phyloP scores from a whole-genome alignment of 2,888 invertebrate species.

The Arenicola marina region DNA sequence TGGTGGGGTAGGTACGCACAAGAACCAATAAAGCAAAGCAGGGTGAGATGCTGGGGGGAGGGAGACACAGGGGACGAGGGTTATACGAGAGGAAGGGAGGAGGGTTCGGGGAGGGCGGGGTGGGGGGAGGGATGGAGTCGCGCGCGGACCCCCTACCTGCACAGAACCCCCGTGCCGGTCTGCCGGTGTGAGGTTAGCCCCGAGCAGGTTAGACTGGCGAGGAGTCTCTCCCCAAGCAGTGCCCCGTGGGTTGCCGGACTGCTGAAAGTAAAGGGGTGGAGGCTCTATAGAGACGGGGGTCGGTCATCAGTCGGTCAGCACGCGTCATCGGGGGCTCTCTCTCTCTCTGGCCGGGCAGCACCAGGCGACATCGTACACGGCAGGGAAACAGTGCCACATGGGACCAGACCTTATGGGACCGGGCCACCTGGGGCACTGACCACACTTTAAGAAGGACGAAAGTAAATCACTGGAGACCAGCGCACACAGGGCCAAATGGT shows the following conservation, averaged over 20 bases:
- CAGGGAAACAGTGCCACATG: no score
- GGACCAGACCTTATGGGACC: no score
- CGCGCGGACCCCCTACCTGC: constrained; percentile 70
- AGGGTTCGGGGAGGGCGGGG: no score
- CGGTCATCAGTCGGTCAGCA: no score
- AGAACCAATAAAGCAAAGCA: no score
- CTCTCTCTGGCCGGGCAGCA: not conserved
- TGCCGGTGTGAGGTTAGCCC: constrained; percentile 66
- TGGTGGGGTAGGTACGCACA: no score
- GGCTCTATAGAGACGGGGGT: not conserved
- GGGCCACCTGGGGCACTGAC: not conserved
- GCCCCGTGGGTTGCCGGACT: constrained; percentile 27
- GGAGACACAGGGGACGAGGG: no score
- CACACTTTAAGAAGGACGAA: not conserved
- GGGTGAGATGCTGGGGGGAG: no score
- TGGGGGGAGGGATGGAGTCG: no score
- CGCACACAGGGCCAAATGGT: no score
- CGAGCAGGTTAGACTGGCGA: constrained; percentile 27
- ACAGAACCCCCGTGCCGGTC: constrained; percentile 93
- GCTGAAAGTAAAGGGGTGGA: constrained; percentile 5
- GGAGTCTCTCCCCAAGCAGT: constrained; percentile 31
- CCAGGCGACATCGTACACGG: not conserved
- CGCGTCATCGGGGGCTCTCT: no score
- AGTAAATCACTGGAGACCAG: no score
- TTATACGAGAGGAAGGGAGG: not conserved